A percentile compares a stretch with the other conserved stretches of the same genome.
These are phyloP conservation scores for Mechanitis mazaeus DNA, from an alignment of 2,888 invertebrate genomes.

Conservation along the genomic window DNA sequence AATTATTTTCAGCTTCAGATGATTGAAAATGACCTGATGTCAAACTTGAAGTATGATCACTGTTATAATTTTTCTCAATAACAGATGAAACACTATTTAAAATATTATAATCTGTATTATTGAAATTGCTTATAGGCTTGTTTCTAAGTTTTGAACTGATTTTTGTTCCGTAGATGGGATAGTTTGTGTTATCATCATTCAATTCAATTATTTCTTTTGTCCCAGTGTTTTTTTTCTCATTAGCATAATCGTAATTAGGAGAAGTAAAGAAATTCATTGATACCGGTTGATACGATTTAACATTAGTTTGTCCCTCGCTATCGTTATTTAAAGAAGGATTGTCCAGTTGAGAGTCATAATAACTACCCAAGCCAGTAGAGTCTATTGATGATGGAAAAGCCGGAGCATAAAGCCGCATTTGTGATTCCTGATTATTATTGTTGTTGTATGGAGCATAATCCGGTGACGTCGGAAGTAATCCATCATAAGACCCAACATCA, in stretches of 20 bases:
- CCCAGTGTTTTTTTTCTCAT: conserved; percentile 40
- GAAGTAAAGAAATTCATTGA: conserved; percentile 47
- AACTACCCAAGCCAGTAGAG: conserved; percentile 45
- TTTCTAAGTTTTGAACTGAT: conserved; percentile 48
- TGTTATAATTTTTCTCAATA: conserved; percentile 22
- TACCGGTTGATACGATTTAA: conserved; percentile 48
- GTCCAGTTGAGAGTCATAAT: conserved; percentile 44
- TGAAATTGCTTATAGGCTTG: conserved; percentile 40
- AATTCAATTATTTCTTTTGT: conserved; percentile 37
- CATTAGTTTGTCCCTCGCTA: conserved; percentile 46
- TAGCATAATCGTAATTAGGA: conserved; percentile 41
- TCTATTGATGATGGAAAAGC: conserved; percentile 63
- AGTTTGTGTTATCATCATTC: conserved; percentile 41
- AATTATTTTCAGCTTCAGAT: conserved; percentile 16
- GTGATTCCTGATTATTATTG: conserved; percentile 48
- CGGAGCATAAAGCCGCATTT: conserved; percentile 58
- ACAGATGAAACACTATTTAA: conserved; percentile 38
- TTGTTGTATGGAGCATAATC: conserved; percentile 56
- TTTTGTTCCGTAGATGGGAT: conserved; percentile 62
- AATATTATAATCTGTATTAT: conserved; percentile 45
- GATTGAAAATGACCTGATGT: conserved; percentile 9
- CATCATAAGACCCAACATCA: conserved; percentile 62
- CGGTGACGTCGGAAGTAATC: conserved; percentile 64
- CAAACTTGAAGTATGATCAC: conserved; percentile 17
- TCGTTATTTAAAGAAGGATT: conserved; percentile 38